Evolutionary conservation across 2,888 invertebrate species (phyloP), one percentile per base, ranked within the genome.

Genomic region (Arenicola marina): DNA sequence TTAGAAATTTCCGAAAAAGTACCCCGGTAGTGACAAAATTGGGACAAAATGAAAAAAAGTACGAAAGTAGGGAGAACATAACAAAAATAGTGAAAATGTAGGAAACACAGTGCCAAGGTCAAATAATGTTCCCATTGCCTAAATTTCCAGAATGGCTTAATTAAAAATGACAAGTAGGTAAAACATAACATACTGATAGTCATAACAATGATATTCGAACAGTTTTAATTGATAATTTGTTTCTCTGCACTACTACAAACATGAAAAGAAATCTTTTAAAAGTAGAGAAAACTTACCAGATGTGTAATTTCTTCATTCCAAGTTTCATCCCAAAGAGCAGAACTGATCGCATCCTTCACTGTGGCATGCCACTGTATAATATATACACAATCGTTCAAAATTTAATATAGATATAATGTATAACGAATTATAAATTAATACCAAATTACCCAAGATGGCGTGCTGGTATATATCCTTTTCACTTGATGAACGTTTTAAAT

Each of bases 221-320:
- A 15, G 18, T 38, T 38, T 38, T 18, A 38, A 38, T 15, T 38
- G 11, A 18, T 38, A 15, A 38, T 38, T 38, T 38, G 18, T 15
- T 18, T 15, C 15, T 11, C 11, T 11, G 7, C 7, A 21, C 24
- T 7, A 7, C 11, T 11, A 48, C 48, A 48, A 11, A 38, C 11
- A 38, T n/a, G 24, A n/a, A 24, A n/a, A 48, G 11, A 7, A 7
- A 11, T 24, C 11, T n/a, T 48, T 7, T 48, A 48, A 24, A 48
- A 11, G 7, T 7, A 11, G 26, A n/a, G 18, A 48, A 48, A 7
- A 48, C 48, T 24, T 48, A 48, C 48, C 48, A 48, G 18, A n/a
- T 48, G 48, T 7, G 48, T 48, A 21, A 48, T 11, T 24, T 48
- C 18, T n/a, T 48, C 48, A 48, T 11, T 48, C 48, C 48, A 48